Evolutionary conservation across 1,140 invertebrate species (phyloP).

Genomic region (Conopomorpha cramerella): DNA sequence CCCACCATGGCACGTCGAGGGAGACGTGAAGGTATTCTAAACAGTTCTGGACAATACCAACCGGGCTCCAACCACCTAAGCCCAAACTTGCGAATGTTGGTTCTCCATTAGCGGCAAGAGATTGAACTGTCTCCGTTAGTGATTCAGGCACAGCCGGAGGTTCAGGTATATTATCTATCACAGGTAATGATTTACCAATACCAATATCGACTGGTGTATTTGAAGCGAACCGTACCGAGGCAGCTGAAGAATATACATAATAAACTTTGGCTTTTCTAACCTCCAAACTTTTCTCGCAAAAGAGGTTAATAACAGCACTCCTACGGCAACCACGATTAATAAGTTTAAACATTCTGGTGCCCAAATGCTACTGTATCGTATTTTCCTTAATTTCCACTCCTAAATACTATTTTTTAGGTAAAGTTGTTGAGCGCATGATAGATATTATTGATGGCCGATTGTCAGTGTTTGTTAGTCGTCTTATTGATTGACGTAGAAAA

Average conservation of each 20-base stretch:
- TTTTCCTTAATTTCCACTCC: too few species aligned
- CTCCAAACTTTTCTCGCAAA: constrained; percentile 41
- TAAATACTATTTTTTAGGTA: too few species aligned
- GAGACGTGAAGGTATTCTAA: constrained; percentile 83
- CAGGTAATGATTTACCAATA: constrained; percentile 22
- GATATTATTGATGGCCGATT: too few species aligned
- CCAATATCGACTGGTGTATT: too few species aligned
- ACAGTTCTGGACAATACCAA: constrained; percentile 77
- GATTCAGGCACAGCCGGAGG: constrained; percentile 52
- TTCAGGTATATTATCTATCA: constrained; percentile 60
- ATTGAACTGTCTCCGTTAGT: constrained; percentile 35
- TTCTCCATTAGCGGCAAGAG: constrained; percentile 67
- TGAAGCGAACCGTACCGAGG: constrained; percentile 32
- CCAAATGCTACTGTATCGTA: too few species aligned
- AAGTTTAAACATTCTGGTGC: constrained; percentile 48
- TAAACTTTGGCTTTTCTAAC: constrained; percentile 41
- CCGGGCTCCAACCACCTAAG: constrained; percentile 75
- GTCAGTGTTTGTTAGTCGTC: too few species aligned
- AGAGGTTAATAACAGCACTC: constrained; percentile 24
- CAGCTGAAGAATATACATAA: constrained; percentile 40
- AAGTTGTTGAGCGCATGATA: too few species aligned
- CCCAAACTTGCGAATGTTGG: constrained; percentile 79
- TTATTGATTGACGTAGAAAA: too few species aligned
- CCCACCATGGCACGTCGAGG: constrained; percentile 88
- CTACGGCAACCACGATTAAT: constrained; percentile 33